Conservation (phyloP, 2,888 invertebrate species). For the Hirtodrosophila trivittata region DNA sequence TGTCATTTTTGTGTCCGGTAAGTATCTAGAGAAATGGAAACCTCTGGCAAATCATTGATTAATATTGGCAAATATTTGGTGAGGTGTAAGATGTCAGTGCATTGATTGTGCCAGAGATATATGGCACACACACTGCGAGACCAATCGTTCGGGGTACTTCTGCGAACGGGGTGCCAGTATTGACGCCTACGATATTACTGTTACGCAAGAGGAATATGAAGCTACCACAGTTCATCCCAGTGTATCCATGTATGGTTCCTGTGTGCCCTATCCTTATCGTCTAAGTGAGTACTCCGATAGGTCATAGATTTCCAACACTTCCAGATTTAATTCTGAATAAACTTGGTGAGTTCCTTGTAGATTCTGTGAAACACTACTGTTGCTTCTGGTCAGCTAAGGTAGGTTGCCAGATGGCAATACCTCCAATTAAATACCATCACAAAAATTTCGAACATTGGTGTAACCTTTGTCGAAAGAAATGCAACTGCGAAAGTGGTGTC, state of each 20-base stretch:
- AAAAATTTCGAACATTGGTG: slow-evolving; percentile 15
- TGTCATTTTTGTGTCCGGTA: slow-evolving; percentile 8
- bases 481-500: not conserved
- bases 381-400: slow-evolving; percentile 39
- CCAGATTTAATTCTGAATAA: no score
- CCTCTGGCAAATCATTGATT: no score
- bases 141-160: slow-evolving; percentile 21
- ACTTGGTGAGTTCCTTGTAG: slow-evolving; percentile 20
- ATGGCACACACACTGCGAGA: not conserved
- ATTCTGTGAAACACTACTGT: slow-evolving; percentile 19
- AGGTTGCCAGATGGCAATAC: slow-evolving; percentile 40
- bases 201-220: rapidly evolving
- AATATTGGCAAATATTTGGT: no score
- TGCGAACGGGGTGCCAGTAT: slow-evolving; percentile 21
- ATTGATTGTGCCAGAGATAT: slow-evolving; percentile 8
- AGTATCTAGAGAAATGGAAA: not conserved
- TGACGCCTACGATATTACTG: rapidly evolving
- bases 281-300: slow-evolving; percentile 21
- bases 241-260: not conserved
- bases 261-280: slow-evolving; percentile 25
- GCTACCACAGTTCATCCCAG: slow-evolving; percentile 5
- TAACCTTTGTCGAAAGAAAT: slow-evolving; percentile 13
- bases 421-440: not conserved
- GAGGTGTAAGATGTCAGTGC: slow-evolving; percentile 26
- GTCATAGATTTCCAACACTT: no score